These are phyloP conservation scores for Eurystomus gularis DNA, from an alignment of 2,113 vertebrate genomes.

Conservation along the genomic window DNA sequence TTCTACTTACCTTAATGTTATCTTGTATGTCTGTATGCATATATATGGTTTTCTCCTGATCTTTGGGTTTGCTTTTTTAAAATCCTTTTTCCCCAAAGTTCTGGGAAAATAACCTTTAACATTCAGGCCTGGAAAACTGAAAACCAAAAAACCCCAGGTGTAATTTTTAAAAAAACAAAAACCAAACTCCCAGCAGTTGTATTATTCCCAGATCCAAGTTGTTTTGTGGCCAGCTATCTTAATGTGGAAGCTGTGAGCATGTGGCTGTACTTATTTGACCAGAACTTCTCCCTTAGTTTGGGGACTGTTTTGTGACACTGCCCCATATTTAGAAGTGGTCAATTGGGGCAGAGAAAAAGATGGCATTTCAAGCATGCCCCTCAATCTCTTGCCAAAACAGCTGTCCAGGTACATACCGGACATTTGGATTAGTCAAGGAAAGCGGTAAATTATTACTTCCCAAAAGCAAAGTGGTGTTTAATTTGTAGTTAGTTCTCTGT, in stretches of 20 bases:
- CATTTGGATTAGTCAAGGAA: background rate
- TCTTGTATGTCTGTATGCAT: background rate
- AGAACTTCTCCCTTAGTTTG: background rate
- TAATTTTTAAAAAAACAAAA: no score
- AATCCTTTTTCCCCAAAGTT: background rate
- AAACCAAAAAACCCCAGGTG: background rate
- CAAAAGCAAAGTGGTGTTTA: background rate
- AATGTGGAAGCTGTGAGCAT: background rate
- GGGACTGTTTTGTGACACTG: background rate
- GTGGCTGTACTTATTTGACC: background rate
- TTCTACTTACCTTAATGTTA: background rate
- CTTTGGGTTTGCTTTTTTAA: background rate
- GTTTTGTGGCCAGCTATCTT: background rate
- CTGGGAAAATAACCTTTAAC: background rate
- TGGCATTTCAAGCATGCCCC: background rate
- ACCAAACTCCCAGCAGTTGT: background rate
- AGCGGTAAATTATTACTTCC: background rate
- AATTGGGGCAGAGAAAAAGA: background rate
- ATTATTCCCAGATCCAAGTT: background rate
- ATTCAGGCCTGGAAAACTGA: background rate
- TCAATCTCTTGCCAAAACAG: background rate
- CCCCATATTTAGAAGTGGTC: background rate
- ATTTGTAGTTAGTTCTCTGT: background rate
- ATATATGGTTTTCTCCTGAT: background rate
- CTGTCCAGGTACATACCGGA: background rate